Evolutionary conservation across 35 echinoderm and acorn worm species (phyloP).

Genomic region (Diadema setosum): DNA sequence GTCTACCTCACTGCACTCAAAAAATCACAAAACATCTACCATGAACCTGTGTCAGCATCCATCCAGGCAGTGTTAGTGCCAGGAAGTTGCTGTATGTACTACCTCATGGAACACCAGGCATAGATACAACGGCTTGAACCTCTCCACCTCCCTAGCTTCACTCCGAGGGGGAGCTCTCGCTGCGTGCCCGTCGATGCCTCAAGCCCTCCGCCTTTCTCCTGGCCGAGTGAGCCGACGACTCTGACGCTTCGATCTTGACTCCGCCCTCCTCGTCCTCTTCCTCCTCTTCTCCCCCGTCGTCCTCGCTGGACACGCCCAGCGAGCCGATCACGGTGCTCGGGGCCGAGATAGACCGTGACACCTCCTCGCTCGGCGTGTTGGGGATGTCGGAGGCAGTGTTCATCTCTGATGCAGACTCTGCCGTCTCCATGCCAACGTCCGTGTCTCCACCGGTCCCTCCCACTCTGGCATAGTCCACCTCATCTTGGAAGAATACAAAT

Average conservation of each 20-base stretch:
- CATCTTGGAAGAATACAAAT: not conserved
- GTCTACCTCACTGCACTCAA: no score
- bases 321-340: not conserved
- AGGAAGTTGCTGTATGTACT: no score
- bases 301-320: not conserved
- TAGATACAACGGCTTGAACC: no score
- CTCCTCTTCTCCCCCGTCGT: not conserved
- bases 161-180: not conserved
- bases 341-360: not conserved
- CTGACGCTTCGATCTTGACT: not conserved
- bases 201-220: not conserved
- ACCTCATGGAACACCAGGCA: no score
- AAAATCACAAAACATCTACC: no score
- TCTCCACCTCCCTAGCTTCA: no score
- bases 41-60: no score
- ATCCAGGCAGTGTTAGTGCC: no score
- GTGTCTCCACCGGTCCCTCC: not conserved
- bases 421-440: slow-evolving; percentile 17
- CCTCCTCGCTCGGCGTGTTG: not conserved
- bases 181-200: not conserved
- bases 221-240: not conserved
- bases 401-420: not conserved
- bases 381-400: not conserved
- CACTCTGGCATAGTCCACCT: slow-evolving; percentile 2
- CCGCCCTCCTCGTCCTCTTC: not conserved